Conservation (phyloP, 1,140 invertebrate genomes). For the Acarapis woodi region DNA sequence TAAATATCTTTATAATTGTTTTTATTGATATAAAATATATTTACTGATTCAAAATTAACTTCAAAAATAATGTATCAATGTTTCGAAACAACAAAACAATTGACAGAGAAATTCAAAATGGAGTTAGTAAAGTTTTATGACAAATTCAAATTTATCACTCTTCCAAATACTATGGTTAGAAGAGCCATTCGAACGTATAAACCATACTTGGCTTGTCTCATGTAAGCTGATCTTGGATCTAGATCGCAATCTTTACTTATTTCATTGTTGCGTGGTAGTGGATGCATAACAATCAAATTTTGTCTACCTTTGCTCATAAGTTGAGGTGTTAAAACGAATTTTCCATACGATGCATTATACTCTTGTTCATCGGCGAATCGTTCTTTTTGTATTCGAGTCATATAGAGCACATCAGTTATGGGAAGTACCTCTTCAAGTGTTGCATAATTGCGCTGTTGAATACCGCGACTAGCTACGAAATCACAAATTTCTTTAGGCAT, state of each 20-base stretch:
- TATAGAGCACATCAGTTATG: slow-evolving; percentile 86
- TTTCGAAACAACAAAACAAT: too few species aligned
- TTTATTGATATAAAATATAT: too few species aligned
- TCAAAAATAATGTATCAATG: too few species aligned
- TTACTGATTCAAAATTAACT: too few species aligned
- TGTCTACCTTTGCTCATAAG: slow-evolving; percentile 77
- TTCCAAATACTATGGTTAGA: slow-evolving; percentile 56
- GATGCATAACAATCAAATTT: slow-evolving; percentile 89
- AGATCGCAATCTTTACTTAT: slow-evolving; percentile 70
- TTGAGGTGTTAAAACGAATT: slow-evolving; percentile 67
- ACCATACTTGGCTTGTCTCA: slow-evolving; percentile 86
- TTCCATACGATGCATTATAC: slow-evolving; percentile 57
- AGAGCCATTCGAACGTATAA: slow-evolving; percentile 96
- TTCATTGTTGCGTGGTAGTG: slow-evolving; percentile 72
- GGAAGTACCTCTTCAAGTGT: slow-evolving; percentile 51
- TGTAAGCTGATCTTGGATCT: slow-evolving; percentile 88
- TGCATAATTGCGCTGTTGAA: slow-evolving; percentile 35
- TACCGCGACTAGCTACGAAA: slow-evolving; percentile 41
- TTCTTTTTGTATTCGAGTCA: slow-evolving; percentile 90
- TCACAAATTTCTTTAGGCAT: slow-evolving; percentile 66
- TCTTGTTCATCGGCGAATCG: slow-evolving; percentile 52
- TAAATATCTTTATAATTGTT: too few species aligned
- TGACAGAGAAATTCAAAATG: too few species aligned
- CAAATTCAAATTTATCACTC: too few species aligned
- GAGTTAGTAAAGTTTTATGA: too few species aligned